These are phyloP conservation scores for Centropristis striata DNA, from an alignment of 2,113 vertebrate genomes.

Conservation along the genomic window DNA sequence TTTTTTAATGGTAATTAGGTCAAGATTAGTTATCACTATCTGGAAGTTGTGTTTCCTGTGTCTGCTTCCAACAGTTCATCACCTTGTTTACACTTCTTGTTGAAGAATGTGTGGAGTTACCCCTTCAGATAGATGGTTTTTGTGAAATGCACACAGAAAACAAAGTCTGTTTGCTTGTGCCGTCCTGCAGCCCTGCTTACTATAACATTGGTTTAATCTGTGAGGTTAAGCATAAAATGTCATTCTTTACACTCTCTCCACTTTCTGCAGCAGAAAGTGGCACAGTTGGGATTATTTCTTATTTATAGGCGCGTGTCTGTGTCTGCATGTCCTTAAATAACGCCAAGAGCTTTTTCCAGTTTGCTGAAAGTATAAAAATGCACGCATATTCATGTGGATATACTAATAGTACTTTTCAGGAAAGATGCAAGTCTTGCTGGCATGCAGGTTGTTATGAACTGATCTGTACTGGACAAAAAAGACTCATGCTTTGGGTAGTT, in stretches of 20 bases:
- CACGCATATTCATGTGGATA: neutral
- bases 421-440: neutral
- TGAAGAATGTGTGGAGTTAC: neutral
- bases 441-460: neutral
- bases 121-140: neutral
- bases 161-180: neutral
- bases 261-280: neutral
- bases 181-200: neutral
- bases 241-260: neutral
- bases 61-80: neutral
- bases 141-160: neutral
- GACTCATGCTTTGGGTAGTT: neutral
- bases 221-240: neutral
- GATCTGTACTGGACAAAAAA: neutral
- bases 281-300: slow-evolving; percentile 8
- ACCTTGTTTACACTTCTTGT: neutral
- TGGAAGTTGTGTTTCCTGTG: neutral
- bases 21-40: neutral
- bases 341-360: neutral
- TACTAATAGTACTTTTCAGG: neutral
- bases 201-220: neutral
- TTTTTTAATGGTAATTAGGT: neutral
- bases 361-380: neutral
- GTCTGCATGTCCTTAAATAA: neutral
- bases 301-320: slow-evolving; percentile 4